Base-by-base conservation (phyloP, 2,888 invertebrate species). In the Blomia tropicalis region DNA sequence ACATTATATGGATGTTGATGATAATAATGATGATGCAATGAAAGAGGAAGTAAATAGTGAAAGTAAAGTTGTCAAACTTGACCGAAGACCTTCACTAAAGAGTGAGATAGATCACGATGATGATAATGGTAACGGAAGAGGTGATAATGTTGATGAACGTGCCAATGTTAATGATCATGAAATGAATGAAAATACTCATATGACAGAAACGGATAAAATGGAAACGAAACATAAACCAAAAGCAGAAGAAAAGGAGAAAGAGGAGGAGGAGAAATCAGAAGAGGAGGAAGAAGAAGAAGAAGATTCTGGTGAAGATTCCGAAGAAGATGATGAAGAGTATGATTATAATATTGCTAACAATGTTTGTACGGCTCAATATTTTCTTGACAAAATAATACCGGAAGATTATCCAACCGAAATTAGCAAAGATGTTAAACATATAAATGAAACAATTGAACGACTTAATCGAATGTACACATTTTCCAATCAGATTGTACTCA, bases 361-460 rank as follows among this genome's bases (percentile, higher is more conserved):
- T 27, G 29, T 56, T 4, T 56, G 56, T 25, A 56, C 56, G 31
- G 56, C 56, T 2, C 11, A 29, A 17, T 56, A 56, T 25, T 56
- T 56, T 56, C 29, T 56, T 25, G 56, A 56, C 23, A 23, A 29
- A 4, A 25, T 56, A n/a, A 56, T 56, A 22, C 56, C 56, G 19
- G 56, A 56, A 14, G 56, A 56, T 56, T 56, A 56, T 31, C 56
- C 56, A 36, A 23, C 25, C 17, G 56, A 56, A 31, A 56, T 56
- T 27, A 56, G 56, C 29, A 56, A 56, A 36, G 56, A 56, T 32
- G 56, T 56, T 22, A 56, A 56, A 36, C 56, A 56, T 36, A 56
- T 56, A 2, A 56, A 56, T 31, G 56, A 56, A 25, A 56, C 56
- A 4, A 56, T 56, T 56, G 56, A 56, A 25, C 29, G 56, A 14